These are phyloP conservation scores for Upupa epops DNA, from an alignment of 2,113 vertebrate genomes.

Conservation along the genomic window DNA sequence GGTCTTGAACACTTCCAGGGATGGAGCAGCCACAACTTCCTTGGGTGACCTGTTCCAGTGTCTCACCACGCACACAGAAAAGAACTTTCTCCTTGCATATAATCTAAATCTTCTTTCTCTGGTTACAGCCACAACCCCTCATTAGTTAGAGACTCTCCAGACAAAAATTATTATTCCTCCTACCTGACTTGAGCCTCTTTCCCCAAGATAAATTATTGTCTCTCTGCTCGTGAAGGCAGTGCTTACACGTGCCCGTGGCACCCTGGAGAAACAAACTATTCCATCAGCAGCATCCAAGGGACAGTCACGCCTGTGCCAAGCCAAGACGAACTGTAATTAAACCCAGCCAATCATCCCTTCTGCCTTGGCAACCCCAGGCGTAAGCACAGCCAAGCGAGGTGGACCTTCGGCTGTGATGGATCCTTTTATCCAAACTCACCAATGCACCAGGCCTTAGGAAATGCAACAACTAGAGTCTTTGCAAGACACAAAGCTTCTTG, in stretches of 20 bases:
- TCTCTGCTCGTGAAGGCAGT: background rate
- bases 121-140: too few species aligned
- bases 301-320: background rate
- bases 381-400: background rate
- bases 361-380: background rate
- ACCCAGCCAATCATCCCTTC: background rate
- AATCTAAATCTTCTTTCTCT: too few species aligned
- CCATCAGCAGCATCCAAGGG: background rate
- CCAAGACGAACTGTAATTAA: background rate
- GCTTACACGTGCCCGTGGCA: background rate
- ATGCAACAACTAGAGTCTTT: background rate
- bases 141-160: too few species aligned
- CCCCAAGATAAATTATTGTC: background rate
- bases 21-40: too few species aligned
- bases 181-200: background rate
- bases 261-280: background rate
- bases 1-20: too few species aligned
- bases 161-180: background rate
- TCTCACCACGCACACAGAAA: too few species aligned
- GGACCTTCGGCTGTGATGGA: background rate
- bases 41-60: too few species aligned
- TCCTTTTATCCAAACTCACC: background rate
- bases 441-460: background rate
- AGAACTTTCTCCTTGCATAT: too few species aligned
- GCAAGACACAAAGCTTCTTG: background rate